Evolutionary conservation across 1,140 invertebrate genomes (phyloP).

Genomic region (Drosophila nikananu): DNA sequence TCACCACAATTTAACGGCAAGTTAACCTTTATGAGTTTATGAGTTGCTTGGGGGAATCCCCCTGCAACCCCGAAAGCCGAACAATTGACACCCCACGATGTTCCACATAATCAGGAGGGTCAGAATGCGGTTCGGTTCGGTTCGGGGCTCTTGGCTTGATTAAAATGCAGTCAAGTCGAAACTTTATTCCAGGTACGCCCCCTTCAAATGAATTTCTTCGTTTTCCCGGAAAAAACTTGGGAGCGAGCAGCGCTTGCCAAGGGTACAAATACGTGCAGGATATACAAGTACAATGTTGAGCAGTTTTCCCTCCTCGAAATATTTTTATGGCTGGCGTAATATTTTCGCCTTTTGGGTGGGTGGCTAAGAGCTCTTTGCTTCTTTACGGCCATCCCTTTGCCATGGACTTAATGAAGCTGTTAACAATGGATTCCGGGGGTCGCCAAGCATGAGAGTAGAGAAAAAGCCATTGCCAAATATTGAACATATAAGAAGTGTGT

Average conservation of each 20-base stretch:
- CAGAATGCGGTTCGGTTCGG: slow-evolving; percentile 46
- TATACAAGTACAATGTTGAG: slow-evolving; percentile 58
- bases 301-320: slow-evolving; percentile 27
- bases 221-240: slow-evolving; percentile 36
- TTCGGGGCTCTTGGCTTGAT: slow-evolving; percentile 71
- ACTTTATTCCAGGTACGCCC: slow-evolving; percentile 59
- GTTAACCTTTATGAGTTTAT: slow-evolving; percentile 32
- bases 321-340: slow-evolving; percentile 62
- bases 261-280: slow-evolving; percentile 62
- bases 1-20: slow-evolving; percentile 67
- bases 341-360: slow-evolving; percentile 25
- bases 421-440: slow-evolving; percentile 47
- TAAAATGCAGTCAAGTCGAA: slow-evolving; percentile 83
- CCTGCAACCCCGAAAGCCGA: not conserved
- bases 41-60: slow-evolving; percentile 3
- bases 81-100: slow-evolving; percentile 44
- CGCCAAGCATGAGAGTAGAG: slow-evolving; percentile 26
- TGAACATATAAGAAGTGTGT: slow-evolving; percentile 32
- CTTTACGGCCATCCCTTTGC: slow-evolving; percentile 45
- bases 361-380: slow-evolving; percentile 13
- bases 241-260: slow-evolving; percentile 3
- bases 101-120: slow-evolving; percentile 51
- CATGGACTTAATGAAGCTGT: slow-evolving; percentile 60
- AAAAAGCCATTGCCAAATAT: slow-evolving; percentile 39
- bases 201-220: slow-evolving; percentile 69